Base-by-base conservation (phyloP, 2,888 invertebrate genomes). In the Acronicta alni region DNA sequence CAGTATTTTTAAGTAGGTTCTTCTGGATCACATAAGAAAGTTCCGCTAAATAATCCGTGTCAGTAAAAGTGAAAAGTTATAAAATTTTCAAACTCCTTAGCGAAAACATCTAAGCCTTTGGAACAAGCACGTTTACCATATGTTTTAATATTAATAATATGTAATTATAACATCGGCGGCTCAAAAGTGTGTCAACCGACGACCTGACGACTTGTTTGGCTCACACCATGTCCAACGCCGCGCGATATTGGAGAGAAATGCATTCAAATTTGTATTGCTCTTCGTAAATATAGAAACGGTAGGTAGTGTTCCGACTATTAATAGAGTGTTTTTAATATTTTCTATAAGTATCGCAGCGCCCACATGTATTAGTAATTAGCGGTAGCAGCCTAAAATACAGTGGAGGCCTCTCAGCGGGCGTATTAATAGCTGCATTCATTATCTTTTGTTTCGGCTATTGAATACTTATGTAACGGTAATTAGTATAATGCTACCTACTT, bases 161-260 rank as follows among this genome's bases (percentile, higher is more conserved):
- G 72, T 81, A 74, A 79, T 89, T 89, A 89, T 88, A 90, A 88
- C 86, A 87, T 84, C 80, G 70, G 78, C 71, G 68, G 57, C 72
- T 76, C 75, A 84, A 89, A 92, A 90, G 88, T 93, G 81, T 91
- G 92, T 91, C 92, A 93, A 83, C 77, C 77, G 85, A 83, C 80
- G 82, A 86, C 79, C 80, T 53, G 44, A 20, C 65, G 55, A 56
- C 57, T 60, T 59, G 58, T 67, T 63, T 20, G 44, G 35, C 17
- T 37, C 35, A 46, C 44, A 42, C 59, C 45, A 54, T 62, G 67
- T 61, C 35, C 45, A 59, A 26, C 53, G 38, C 42, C 42, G 12
- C 30, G 41, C 38, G 57, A 57, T 57, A 53, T 53, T 53, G 37
- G 18, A 63, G 59, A 64, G 62, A 72, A 69, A 68, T 77, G 78